These are phyloP conservation scores for Labeo calbasu DNA, from an alignment of 2,797 vertebrate species.

Conservation along the genomic window DNA sequence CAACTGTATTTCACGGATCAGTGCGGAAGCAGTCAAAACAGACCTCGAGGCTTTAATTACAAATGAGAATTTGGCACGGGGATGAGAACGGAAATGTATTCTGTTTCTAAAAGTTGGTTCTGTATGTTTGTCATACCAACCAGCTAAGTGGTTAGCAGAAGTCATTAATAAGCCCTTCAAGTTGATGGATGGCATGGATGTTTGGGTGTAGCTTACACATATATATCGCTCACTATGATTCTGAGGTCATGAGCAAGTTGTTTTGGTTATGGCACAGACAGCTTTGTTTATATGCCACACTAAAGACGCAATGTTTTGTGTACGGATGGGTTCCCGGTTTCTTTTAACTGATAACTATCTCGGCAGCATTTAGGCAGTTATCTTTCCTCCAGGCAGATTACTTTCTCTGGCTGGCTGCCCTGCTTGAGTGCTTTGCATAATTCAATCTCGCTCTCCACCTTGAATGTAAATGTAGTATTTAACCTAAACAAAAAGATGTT, in stretches of 20 bases:
- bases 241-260: conserved; percentile 5
- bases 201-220: conserved; percentile 13
- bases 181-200: not conserved
- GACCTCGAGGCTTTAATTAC: conserved; percentile 54
- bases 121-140: conserved; percentile 37
- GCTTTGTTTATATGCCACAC: conserved; percentile 24
- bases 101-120: conserved; percentile 43
- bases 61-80: conserved; percentile 45
- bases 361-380: conserved; percentile 53
- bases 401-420: conserved; percentile 13
- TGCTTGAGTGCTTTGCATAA: conserved; percentile 28
- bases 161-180: conserved; percentile 22
- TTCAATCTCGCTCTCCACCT: not conserved
- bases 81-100: conserved; percentile 50
- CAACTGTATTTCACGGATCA: conserved; percentile 42
- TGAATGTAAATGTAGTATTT: conserved; percentile 17
- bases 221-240: conserved; percentile 13
- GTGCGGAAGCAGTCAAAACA: conserved; percentile 59
- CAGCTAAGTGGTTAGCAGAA: conserved; percentile 28
- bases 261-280: conserved; percentile 17
- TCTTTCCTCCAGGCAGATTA: conserved; percentile 53
- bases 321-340: conserved; percentile 13
- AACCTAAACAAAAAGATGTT: not conserved
- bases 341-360: conserved; percentile 33
- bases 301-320: conserved; percentile 10